Evolutionary conservation across 2,888 invertebrate species (phyloP), one percentile per base, ranked within the genome.

Genomic region (Melipona beecheii): DNA sequence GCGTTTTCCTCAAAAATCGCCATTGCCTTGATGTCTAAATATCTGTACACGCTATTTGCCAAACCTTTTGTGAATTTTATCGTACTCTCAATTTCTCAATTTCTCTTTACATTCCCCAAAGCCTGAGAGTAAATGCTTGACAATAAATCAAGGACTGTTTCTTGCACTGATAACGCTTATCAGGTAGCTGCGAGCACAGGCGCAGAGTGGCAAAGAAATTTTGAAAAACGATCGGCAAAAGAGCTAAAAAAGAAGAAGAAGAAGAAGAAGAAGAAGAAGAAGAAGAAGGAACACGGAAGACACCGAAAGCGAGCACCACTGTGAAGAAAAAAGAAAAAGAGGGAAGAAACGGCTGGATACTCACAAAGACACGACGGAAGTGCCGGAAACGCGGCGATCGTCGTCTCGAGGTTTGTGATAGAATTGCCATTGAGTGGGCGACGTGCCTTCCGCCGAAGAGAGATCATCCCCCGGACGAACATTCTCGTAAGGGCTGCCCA

Each of bases 401-500:
- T 96, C 95, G 89, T 95, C 95, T 77, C 95, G 95, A 90, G 95
- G 95, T 84, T 95, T 93, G 90, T 95, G 95, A 92, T 95, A 95
- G 90, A 95, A 95, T 90, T 95, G 95, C 95, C 95, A 95, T 86
- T 95, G 94, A 81, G 95, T 95, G 36, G 96, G 96, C 36, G 96
- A 96, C 4, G 95, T 95, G 31, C 94, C 93, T 83, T 95, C 95
- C 72, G 94, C 95, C 43, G 95, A 95, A 11, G 96, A 96, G 73
- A 94, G 92, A 76, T 95, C 95, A 87, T 95, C 95, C 60, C 95
- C 95, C 17, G 96, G 95, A 74, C 96, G 95, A 64, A 96, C 96
- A 90, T 96, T 96, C 90, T 96, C 96, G 92, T 96, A 96, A 24
- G 96, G 96, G 91, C 96, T 96, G 76, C 96, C 96, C 91, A 96